Evolutionary conservation across 2,888 invertebrate genomes (phyloP), one percentile per base, ranked within the genome.

Genomic region (Xylota segnis): DNA sequence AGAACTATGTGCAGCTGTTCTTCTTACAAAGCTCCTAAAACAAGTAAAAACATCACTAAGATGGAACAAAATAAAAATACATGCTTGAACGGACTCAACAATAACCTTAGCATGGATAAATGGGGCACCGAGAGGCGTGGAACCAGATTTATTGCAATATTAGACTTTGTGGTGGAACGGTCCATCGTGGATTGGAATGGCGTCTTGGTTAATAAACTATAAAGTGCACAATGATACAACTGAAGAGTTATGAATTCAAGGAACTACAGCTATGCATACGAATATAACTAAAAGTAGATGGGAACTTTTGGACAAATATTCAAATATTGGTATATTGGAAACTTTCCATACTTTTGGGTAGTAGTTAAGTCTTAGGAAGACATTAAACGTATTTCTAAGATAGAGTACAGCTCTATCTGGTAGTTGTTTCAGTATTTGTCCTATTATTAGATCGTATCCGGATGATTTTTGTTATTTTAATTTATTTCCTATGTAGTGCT

Each of bases 21-120:
- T 56, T 27, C 56, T 56, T 7, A 27, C 54, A 32, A 3, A 56
- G n/a, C 50, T 50, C 16, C 12, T 50, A n/a, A n/a, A n/a, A n/a
- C n/a, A 7, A 9, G 23, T 23, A 23, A 2, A 54, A 29, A 29
- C 54, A 5, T 54, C 29, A n/a, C 29, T 54, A 29, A 4, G 14
- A 54, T 54, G 54, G 54, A n/a, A 29, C 23, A 23, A 14, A 54
- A 27, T 54, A 29, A 29, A 29, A 12, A n/a, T 54, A n/a, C 6
- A 54, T 7, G 29, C 47, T 4, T 50, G 16, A 23, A 23, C 16
- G 4, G 23, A 50, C 10, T 50, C 47, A 18, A 23, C 18, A 18
- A 27, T 29, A 29, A 27, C 54, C 0, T 29, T 54, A n/a, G 16
- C 47, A 16, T 50, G 47, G 47, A 50, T 50, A 50, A 50, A 50